phyloP scores from a whole-genome alignment of 1,140 invertebrate genomes.

The Tetramorium simillimum region DNA sequence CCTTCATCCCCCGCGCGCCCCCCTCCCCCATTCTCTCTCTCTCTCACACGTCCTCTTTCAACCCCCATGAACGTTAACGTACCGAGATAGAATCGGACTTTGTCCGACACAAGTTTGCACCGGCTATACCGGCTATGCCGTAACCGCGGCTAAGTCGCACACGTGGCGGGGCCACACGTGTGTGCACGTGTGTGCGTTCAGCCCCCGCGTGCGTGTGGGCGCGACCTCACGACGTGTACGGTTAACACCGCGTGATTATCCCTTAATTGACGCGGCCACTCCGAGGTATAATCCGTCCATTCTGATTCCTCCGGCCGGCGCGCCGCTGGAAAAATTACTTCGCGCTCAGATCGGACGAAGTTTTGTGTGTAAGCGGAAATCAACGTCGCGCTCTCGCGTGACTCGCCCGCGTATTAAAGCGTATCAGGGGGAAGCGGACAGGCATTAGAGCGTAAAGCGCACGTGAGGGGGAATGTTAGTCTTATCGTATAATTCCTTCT shows the following conservation, averaged over 20 bases:
- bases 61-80: conserved; percentile 11
- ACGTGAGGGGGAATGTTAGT: background rate
- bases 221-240: background rate
- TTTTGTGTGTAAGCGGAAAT: conserved; percentile 1
- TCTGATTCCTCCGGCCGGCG: conserved; percentile 38
- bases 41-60: conserved; percentile 15
- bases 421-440: background rate
- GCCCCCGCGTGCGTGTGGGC: background rate
- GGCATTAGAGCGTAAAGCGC: background rate
- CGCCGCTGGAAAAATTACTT: conserved; percentile 42
- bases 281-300: conserved; percentile 43
- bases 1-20: no score
- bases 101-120: conserved; percentile 50
- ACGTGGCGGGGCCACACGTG: background rate
- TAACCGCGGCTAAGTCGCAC: background rate
- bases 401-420: background rate
- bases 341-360: background rate
- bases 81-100: conserved; percentile 64
- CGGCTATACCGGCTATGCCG: background rate
- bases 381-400: conserved; percentile 17
- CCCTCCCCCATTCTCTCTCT: no score
- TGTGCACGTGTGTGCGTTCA: background rate
- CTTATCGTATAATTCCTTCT: background rate
- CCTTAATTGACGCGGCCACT: conserved; percentile 53
- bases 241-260: conserved; percentile 48